A percentile compares a stretch with the other conserved stretches of the same genome.
phyloP scores from a whole-genome alignment of 2,797 vertebrate genomes.

The Eremophila alpestris region DNA sequence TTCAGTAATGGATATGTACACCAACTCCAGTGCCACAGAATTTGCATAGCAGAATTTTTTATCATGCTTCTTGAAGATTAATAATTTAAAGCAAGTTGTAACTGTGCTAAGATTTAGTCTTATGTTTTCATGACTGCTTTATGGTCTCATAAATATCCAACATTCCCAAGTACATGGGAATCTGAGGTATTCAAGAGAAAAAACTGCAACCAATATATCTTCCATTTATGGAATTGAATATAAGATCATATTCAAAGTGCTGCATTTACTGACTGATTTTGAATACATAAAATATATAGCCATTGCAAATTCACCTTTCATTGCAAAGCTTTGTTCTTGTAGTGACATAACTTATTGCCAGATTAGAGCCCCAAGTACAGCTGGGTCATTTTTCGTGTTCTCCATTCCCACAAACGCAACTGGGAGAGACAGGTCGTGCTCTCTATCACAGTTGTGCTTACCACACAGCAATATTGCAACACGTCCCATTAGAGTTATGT shows the following conservation, averaged over 20 bases:
- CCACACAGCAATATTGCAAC: constrained; percentile 47
- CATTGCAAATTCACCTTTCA: constrained; percentile 64
- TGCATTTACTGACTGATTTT: constrained; percentile 61
- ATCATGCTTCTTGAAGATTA: constrained; percentile 60
- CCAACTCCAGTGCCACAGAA: constrained; percentile 15
- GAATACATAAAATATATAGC: constrained; percentile 68
- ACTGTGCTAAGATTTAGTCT: constrained; percentile 66
- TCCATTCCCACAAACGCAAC: constrained; percentile 41
- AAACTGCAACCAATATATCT: constrained; percentile 62
- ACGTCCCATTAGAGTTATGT: constrained; percentile 45
- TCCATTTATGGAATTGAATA: constrained; percentile 60
- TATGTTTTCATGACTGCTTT: constrained; percentile 59
- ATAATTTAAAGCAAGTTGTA: constrained; percentile 73
- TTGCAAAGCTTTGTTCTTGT: constrained; percentile 65
- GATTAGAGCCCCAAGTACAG: constrained; percentile 51
- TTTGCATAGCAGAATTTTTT: constrained; percentile 65
- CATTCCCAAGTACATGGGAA: constrained; percentile 63
- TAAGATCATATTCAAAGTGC: constrained; percentile 67
- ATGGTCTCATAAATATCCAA: constrained; percentile 66
- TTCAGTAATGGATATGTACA: background rate
- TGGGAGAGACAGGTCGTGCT: constrained; percentile 52
- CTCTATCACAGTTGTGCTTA: constrained; percentile 63
- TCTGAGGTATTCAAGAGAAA: constrained; percentile 60
- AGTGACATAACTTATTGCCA: constrained; percentile 61
- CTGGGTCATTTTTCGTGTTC: constrained; percentile 37